Base-by-base conservation (phyloP, 2,888 invertebrate genomes). In the Scaptomyza cyrtandrae region DNA sequence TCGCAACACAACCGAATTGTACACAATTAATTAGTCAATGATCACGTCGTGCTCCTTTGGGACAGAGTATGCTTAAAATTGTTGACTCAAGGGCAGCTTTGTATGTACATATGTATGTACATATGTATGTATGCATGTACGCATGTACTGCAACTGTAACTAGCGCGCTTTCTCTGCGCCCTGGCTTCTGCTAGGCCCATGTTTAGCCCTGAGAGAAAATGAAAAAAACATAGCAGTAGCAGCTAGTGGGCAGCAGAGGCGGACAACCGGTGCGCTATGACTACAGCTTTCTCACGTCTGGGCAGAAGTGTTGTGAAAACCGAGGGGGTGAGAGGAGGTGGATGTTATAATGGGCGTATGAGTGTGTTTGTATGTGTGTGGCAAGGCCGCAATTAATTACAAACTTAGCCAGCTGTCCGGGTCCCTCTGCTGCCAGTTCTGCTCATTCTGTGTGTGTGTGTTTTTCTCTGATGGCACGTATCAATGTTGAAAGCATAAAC, bases 341-440 rank as follows among this genome's bases (percentile, higher is more conserved):
- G 19, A 50, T 35, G 29, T 24, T 37, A 52, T 37, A 27, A 11
- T 52, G 14, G n/a, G 24, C 14, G 13, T 35, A n/a, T 11, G 53
- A 24, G 24, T 49, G 27, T 54, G 50, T 50, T 13, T 55, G 35
- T 46, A 7, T 53, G 71, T 69, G 75, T 75, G 56, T 68, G 76
- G 74, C 88, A 88, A 88, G 88, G 88, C 88, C 88, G 86, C 86
- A 88, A 83, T 83, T 83, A 88, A 88, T 88, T 77, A 83, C 88
- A 82, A 87, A 82, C 88, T 85, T 81, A 74, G 83, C 71, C 82
- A 85, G 82, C 71, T 85, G 73, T 67, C 82, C 67, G 62, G 76
- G 76, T 73, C 60, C 68, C 85, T 55, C 70, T 65, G 62, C 56
- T 60, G 64, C 50, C 27, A 13, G 19, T 50, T 16, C 31, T 31